Conservation (phyloP, 2,888 invertebrate species). For the Caenorhabditis auriculariae region DNA sequence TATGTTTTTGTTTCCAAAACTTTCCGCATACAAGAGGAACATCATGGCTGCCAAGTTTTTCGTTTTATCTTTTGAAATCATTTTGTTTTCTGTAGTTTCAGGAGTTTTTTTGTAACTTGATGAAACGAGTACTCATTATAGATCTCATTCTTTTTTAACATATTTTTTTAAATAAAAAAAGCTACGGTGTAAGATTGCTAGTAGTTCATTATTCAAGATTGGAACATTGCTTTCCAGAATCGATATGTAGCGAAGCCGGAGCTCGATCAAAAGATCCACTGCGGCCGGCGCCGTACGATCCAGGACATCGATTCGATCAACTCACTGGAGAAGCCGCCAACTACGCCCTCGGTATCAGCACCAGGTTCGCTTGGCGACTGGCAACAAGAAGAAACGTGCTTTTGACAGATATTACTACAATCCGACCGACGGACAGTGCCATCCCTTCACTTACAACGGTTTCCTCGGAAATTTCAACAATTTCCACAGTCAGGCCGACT, state of each 20-base stretch:
- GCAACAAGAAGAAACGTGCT: not conserved
- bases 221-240: conserved; percentile 20
- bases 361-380: conserved; percentile 7
- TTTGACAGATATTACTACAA: conserved; percentile 43
- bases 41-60: too few relatives aligned
- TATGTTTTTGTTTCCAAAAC: too few relatives aligned
- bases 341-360: conserved; percentile 38
- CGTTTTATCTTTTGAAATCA: too few relatives aligned
- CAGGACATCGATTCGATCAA: conserved; percentile 43
- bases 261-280: conserved; percentile 28
- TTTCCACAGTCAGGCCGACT: conserved; percentile 46
- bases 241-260: conserved; percentile 40
- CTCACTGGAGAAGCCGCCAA: conserved; percentile 41
- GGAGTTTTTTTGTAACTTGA: too few relatives aligned
- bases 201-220: not conserved
- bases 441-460: conserved; percentile 47
- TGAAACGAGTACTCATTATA: not conserved
- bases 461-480: conserved; percentile 51
- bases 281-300: conserved; percentile 30
- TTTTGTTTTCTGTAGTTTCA: too few relatives aligned
- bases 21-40: too few relatives aligned
- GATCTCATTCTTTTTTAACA: too few relatives aligned
- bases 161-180: too few relatives aligned
- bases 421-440: conserved; percentile 45
- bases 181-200: too few relatives aligned